Evolutionary conservation across 2,888 invertebrate genomes (phyloP), one percentile per base, ranked within the genome.

Genomic region (Drepana falcataria): DNA sequence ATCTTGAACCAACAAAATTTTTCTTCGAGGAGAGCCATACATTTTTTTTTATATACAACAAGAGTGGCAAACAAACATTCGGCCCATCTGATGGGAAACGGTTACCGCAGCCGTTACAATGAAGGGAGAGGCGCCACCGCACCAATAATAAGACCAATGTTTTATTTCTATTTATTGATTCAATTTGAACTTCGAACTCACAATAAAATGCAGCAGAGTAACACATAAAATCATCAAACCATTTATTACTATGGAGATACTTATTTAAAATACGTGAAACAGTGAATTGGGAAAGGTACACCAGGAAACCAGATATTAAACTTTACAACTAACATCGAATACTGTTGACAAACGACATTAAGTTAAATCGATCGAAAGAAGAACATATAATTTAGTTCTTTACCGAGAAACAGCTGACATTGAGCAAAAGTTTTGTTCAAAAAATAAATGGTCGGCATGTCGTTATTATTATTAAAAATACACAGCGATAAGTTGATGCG

Each of bases 181-280:
- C 89, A 90, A 89, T 90, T 90, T 91, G 90, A 91, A 90, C 90
- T 89, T 90, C 79, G 86, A 90, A 90, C 89, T 90, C 89, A 90
- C 90, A 90, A 87, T 90, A 83, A 90, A 89, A 90, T 89, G 90
- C 87, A 90, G 90, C 88, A 89, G 83, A 86, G 85, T 82, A 81
- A 88, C 88, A 90, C 86, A 91, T 88, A 87, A 59, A 80, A 75
- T 75, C 77, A 74, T 83, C 81, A 87, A 89, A 87, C 87, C 81
- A 83, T 85, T 87, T 81, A 83, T 75, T 77, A 74, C 70, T 68
- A 78, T 68, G 73, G 75, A 75, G 71, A 77, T 82, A 85, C 78
- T 79, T 83, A 81, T 79, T 21, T 81, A 84, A 83, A 85, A 81
- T 82, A 88, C 82, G 81, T 81, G 83, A 84, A 82, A 88, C 77